phyloP scores from a whole-genome alignment of 2,888 invertebrate genomes.

The Trissolcus brochymenae region DNA sequence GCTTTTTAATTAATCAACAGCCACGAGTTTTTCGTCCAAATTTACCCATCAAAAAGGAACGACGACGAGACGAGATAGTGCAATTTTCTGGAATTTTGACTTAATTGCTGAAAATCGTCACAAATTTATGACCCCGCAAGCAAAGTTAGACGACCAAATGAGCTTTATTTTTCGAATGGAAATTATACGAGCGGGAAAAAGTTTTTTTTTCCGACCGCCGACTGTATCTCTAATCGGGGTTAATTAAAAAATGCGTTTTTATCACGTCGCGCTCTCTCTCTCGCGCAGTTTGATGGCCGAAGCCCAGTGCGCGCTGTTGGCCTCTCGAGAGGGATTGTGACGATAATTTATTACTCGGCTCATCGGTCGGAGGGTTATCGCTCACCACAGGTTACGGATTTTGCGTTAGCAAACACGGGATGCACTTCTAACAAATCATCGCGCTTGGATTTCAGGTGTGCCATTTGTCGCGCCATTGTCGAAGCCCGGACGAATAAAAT shows the following conservation, averaged over 20 bases:
- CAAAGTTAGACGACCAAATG: no score
- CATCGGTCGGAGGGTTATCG: slow-evolving; percentile 49
- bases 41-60: slow-evolving; percentile 15
- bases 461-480: slow-evolving; percentile 46
- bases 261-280: slow-evolving; percentile 22
- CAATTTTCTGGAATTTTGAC: neutral
- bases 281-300: slow-evolving; percentile 14
- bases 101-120: neutral
- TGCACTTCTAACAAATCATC: slow-evolving; percentile 64
- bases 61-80: no score
- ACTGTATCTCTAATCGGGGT: slow-evolving; percentile 9
- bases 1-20: slow-evolving; percentile 48
- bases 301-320: slow-evolving; percentile 31
- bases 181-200: no score
- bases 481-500: slow-evolving; percentile 22
- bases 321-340: slow-evolving; percentile 43
- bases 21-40: slow-evolving; percentile 34
- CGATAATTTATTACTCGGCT: slow-evolving; percentile 58
- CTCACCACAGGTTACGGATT: slow-evolving; percentile 54
- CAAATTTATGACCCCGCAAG: no score
- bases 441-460: slow-evolving; percentile 49
- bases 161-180: neutral
- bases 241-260: slow-evolving; percentile 43
- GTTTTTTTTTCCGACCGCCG: slow-evolving; percentile 9
- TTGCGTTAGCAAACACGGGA: slow-evolving; percentile 61